Evolutionary conservation across 2,113 vertebrate genomes (phyloP).

Genomic region (Lichenostomus cassidix): DNA sequence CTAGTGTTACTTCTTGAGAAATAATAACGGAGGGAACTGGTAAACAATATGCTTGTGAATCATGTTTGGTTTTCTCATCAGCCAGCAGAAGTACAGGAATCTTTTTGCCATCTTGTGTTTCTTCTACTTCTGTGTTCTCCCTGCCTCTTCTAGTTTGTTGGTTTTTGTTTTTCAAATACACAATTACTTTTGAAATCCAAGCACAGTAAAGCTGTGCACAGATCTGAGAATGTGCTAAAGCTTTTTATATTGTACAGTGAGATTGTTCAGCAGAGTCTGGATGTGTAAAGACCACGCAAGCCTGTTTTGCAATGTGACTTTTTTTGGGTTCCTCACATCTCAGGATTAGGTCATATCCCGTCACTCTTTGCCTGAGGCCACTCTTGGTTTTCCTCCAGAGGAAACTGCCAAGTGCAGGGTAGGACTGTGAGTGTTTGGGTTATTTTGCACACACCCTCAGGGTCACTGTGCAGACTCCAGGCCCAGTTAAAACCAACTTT

Average conservation of each 20-base stretch:
- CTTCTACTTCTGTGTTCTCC: neutral
- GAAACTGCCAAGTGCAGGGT: neutral
- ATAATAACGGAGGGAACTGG: neutral
- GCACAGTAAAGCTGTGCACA: neutral
- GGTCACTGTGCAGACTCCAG: neutral
- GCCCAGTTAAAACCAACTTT: neutral
- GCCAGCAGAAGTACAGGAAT: neutral
- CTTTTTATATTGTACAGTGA: neutral
- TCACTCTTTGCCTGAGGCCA: neutral
- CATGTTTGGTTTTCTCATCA: neutral
- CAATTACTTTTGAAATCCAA: neutral
- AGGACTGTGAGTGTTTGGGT: neutral
- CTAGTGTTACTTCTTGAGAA: neutral
- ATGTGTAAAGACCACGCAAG: fast-evolving
- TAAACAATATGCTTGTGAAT: neutral
- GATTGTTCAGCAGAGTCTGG: neutral
- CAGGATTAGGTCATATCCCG: neutral
- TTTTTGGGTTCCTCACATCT: neutral
- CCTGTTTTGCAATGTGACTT: neutral
- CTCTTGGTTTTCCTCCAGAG: neutral
- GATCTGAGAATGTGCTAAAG: fast-evolving
- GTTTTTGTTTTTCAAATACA: neutral
- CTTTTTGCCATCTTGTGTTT: neutral
- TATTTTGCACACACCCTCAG: neutral
- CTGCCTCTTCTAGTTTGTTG: neutral